Evolutionary conservation across 2,888 invertebrate genomes (phyloP), one percentile per base, ranked within the genome.

Genomic region (Sepioteuthis lessoniana): DNA sequence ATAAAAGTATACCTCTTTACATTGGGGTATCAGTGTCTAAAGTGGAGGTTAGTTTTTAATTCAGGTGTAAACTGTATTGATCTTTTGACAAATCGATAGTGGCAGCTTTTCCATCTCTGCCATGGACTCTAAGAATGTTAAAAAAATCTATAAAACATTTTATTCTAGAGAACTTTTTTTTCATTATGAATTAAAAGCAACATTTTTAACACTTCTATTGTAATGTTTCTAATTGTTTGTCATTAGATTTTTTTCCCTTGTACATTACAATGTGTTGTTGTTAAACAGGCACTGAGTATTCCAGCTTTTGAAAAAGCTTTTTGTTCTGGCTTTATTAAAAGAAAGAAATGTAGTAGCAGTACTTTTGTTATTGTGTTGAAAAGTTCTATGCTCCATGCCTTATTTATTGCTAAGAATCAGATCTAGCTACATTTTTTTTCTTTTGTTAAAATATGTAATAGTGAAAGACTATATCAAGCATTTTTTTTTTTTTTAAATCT

Each of bases 321-420:
- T 25, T 55, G 21, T 25, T 16, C 76, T 76, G 35, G n/a, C 35
- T n/a, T 35, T 76, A 76, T n/a, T 76, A n/a, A 13, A n/a, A n/a
- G 76, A 76, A 13, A 76, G n/a, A 76, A 76, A 76, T 35, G 76
- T 76, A 76, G n/a, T 55, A 55, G 55, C 55, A 55, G 55, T 55
- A 55, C 55, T 3, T n/a, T 76, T 76, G 76, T 76, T 76, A 76
- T 76, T 76, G 76, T 76, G 10, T 76, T n/a, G 35, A 76, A 42
- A 76, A 60, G 5, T 76, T 76, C n/a, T 76, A 76, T 76, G 76
- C 76, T 76, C 76, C 76, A 76, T 76, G 76, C 76, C 76, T 76
- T 76, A 76, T 76, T 76, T 76, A 76, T 76, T 76, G 76, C 76
- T 76, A 76, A 76, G 55, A 76, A 13, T 25, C n/a, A n/a, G n/a